Evolutionary conservation across 2,113 vertebrate species (phyloP).

Genomic region (Pelmatolapia mariae): DNA sequence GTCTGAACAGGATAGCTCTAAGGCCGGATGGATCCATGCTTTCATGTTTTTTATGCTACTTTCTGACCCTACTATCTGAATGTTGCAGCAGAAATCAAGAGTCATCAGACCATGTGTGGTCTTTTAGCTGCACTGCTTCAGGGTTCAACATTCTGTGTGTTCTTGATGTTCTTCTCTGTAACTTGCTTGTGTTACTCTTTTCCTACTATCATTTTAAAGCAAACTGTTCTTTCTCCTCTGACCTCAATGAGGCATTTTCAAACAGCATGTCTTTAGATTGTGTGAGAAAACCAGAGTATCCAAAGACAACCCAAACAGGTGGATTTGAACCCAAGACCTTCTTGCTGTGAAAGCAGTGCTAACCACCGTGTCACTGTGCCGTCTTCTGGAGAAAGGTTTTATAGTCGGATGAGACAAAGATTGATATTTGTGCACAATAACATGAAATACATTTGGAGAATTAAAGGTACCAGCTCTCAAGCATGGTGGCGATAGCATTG

Average conservation of each 20-base stretch:
- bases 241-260: neutral
- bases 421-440: neutral
- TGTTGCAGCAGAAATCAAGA: neutral
- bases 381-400: neutral
- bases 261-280: neutral
- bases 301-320: neutral
- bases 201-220: neutral
- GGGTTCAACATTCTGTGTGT: neutral
- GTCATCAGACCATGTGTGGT: neutral
- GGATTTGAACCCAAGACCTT: neutral
- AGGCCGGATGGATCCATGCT: neutral
- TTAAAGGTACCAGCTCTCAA: neutral
- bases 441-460: neutral
- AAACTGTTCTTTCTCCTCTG: neutral
- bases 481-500: neutral
- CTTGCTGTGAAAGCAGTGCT: neutral
- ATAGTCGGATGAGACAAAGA: neutral
- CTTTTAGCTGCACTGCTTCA: neutral
- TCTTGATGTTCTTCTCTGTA: neutral
- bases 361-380: neutral
- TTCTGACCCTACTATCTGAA: neutral
- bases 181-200: neutral
- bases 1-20: neutral
- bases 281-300: accelerated
- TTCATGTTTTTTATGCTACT: neutral